Conservation (phyloP, 1,140 invertebrate genomes). For the Apocrypta bakeri region DNA sequence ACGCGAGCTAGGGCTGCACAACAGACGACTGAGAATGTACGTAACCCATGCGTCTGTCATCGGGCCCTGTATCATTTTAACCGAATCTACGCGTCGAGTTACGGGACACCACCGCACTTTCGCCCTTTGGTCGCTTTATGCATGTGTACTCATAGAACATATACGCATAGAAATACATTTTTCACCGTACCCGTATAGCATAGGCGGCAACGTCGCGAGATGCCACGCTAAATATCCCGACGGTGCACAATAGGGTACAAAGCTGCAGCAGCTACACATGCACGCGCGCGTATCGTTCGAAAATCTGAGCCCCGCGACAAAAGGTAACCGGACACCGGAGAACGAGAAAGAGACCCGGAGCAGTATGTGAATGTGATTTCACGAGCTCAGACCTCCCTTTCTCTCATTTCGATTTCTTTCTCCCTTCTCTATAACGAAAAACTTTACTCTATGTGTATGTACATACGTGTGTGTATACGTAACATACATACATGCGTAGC, state of each 20-base stretch:
- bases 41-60: no score
- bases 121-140: constrained; percentile 38
- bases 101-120: constrained; percentile 53
- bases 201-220: constrained; percentile 49
- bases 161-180: not conserved
- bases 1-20: no score
- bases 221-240: constrained; percentile 66
- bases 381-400: not conserved
- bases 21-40: no score
- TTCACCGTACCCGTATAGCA: constrained; percentile 17
- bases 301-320: constrained; percentile 68
- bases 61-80: constrained; percentile 64
- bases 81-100: constrained; percentile 64
- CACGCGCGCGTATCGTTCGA: constrained; percentile 60
- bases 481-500: not conserved
- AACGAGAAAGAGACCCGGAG: constrained; percentile 55
- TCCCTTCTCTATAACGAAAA: constrained; percentile 24
- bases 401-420: not conserved
- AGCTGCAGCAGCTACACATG: not conserved
- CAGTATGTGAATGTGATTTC: constrained; percentile 59
- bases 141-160: constrained; percentile 25
- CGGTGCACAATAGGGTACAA: constrained; percentile 58
- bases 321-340: constrained; percentile 67
- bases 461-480: not conserved
- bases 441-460: not conserved